Evolutionary conservation across 1,140 invertebrate species (phyloP).

Genomic region (Metaphire vulgaris): DNA sequence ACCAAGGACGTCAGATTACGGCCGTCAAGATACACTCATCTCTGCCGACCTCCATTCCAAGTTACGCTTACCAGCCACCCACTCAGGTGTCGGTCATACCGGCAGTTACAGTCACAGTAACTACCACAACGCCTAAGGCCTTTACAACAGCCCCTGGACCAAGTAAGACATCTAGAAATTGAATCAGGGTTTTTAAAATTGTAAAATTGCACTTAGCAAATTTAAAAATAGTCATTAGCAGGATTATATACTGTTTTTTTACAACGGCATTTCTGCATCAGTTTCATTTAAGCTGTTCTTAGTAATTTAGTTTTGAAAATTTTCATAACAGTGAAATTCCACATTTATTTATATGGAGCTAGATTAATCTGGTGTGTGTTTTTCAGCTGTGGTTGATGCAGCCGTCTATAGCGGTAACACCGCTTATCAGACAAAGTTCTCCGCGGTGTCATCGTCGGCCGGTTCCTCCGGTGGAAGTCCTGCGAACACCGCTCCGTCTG

Average conservation of each 20-base stretch:
- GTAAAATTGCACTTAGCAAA: too few species aligned
- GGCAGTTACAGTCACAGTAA: background rate
- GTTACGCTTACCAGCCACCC: background rate
- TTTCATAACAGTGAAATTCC: too few species aligned
- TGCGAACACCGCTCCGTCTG: slow-evolving; percentile 36
- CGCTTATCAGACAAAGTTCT: slow-evolving; percentile 50
- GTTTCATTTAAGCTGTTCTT: too few species aligned
- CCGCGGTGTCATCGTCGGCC: slow-evolving; percentile 56
- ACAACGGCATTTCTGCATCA: too few species aligned
- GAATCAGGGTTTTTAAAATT: too few species aligned
- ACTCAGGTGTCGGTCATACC: background rate
- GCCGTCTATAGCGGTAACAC: slow-evolving; percentile 59
- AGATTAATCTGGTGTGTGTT: too few species aligned
- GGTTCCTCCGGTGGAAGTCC: slow-evolving; percentile 54
- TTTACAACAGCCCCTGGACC: background rate
- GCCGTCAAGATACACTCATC: background rate
- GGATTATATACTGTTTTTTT: too few species aligned
- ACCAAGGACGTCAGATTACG: background rate
- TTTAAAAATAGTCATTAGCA: too few species aligned
- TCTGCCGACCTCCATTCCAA: background rate
- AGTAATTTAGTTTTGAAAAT: too few species aligned
- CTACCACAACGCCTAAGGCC: background rate
- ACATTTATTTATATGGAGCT: too few species aligned
- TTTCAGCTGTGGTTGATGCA: too few species aligned
- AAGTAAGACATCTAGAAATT: background rate